Base-by-base conservation (phyloP, 2,888 invertebrate species). In the Enchytraeus crypticus region DNA sequence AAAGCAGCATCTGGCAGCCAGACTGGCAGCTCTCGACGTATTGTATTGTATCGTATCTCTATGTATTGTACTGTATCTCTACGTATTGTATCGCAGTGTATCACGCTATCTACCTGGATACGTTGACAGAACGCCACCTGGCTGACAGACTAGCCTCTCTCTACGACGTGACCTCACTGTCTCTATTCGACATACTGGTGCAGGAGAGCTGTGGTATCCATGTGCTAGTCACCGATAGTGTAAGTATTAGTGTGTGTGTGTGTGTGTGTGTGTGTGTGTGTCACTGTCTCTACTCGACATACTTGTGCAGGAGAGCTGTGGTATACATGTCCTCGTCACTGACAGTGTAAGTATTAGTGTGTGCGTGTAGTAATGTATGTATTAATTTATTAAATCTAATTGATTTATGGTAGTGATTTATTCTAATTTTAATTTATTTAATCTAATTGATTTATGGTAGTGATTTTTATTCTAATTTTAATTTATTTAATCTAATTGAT, bases 181-280 rank as follows among this genome's bases (percentile, higher is more conserved):
- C 78, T 75, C 80, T 80, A 64, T 77, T 78, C 51, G 85, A 85
- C 34, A 84, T 92, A 8, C 86, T 87, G 67, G 83, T 90, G 54
- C 86, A 85, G 70, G 92, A 92, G 0, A 92, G 92, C 0, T 86
- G 87, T 69, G 88, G 88, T 21, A 88, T 92, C 5, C 87, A 88
- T 70, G 87, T 93, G 0, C 83, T 88, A 43, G 83, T 93, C 29
- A 90, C 87, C 38, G 89, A 92, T 77, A 91, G 92, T 71, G 85
- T 92, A 38, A 54, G 64, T 63, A 32, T n/a, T 47, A 34, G 23
- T 38, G 23, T n/a, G 21, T 23, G 3, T 49, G 49, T 49, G 23
- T 47, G 26, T 47, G 27, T 14, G 2, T 4, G 5, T 49, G n/a
- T 49, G n/a, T 47, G 1, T n/a, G n/a, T 3, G 5, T 46, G 18